These are phyloP conservation scores for Microtus oregoni DNA, from an alignment of 2,113 vertebrate species.

Conservation along the genomic window DNA sequence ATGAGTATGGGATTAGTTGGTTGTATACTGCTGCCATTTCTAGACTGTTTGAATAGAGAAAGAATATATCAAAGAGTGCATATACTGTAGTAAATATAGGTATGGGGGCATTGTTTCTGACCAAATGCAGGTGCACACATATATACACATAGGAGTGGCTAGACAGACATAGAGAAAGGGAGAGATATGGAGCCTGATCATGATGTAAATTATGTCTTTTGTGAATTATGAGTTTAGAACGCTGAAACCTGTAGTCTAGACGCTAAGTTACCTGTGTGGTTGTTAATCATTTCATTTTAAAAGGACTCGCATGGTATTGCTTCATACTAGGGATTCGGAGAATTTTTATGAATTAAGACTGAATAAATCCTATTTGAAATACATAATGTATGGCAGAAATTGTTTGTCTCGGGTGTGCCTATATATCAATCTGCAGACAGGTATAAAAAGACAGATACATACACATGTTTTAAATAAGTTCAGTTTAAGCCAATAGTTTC, in stretches of 20 bases:
- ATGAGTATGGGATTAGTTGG: conserved; percentile 42
- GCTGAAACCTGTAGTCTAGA: background rate
- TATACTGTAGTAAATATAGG: background rate
- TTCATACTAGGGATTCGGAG: background rate
- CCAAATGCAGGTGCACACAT: background rate
- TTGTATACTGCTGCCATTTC: conserved; percentile 16
- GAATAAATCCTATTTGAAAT: conserved; percentile 18
- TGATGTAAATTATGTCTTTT: background rate
- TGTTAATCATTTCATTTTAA: conserved; percentile 26
- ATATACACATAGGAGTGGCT: background rate
- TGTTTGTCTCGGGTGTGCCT: conserved; percentile 16
- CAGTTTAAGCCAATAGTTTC: conserved; percentile 42
- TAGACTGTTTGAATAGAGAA: conserved; percentile 28
- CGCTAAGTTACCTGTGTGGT: background rate
- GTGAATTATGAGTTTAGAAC: conserved; percentile 14
- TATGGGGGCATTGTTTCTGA: background rate
- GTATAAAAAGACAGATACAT: background rate
- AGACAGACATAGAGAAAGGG: background rate
- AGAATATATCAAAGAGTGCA: background rate
- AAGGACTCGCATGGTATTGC: background rate
- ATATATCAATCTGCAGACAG: background rate
- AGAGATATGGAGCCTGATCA: background rate
- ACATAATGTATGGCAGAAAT: background rate
- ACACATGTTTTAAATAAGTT: conserved; percentile 66
- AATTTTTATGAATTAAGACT: conserved; percentile 4